Conservation (phyloP, 2,113 vertebrate genomes). For the Vicugna pacos region DNA sequence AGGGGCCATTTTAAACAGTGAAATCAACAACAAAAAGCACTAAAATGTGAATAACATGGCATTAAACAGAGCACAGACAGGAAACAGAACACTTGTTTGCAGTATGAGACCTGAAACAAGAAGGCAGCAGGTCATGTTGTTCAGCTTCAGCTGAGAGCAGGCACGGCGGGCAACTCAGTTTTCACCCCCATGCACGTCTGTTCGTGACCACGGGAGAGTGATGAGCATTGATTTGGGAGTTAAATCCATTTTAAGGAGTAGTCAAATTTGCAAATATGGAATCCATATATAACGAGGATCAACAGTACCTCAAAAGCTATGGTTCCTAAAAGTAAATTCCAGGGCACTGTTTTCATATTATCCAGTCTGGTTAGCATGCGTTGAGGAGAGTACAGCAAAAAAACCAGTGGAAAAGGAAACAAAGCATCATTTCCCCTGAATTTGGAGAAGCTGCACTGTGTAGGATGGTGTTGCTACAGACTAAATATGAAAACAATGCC, state of each 20-base stretch:
- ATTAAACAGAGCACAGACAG: not conserved
- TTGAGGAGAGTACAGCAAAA: not conserved
- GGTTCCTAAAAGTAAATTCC: not conserved
- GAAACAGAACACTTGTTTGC: not conserved
- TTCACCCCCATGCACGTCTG: not conserved
- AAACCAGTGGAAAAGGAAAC: not conserved
- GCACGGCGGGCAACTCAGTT: accelerated
- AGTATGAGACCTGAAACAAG: not conserved
- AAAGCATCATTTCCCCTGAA: not conserved
- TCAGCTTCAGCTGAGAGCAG: not conserved
- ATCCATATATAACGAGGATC: not conserved
- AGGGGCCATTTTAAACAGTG: not conserved
- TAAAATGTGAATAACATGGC: not conserved
- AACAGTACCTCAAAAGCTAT: not conserved
- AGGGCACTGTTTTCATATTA: not conserved
- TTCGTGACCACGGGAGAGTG: not conserved
- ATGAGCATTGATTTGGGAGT: not conserved
- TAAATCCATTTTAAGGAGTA: not conserved
- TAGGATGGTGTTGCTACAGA: not conserved
- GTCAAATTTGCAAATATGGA: not conserved
- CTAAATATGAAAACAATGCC: not conserved
- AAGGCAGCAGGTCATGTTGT: not conserved
- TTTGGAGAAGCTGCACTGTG: not conserved
- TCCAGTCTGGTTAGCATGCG: not conserved
- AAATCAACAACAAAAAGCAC: not conserved